Evolutionary conservation across 1,140 invertebrate genomes (phyloP), one percentile per base, ranked within the genome.

Genomic region (Bombus superbus): DNA sequence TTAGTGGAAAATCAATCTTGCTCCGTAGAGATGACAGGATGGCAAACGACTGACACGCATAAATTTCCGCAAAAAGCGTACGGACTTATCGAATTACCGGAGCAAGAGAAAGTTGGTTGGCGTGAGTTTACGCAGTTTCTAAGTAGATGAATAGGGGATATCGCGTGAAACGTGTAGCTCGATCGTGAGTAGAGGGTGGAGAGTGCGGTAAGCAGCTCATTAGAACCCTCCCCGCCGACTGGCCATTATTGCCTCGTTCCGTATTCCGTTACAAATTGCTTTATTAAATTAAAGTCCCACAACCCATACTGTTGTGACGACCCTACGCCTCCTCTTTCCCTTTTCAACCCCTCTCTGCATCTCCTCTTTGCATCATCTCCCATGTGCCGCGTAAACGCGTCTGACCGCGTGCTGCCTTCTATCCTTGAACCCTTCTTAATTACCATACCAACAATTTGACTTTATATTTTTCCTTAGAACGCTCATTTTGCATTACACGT

Each of bases 171-270:
- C 85, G 82, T 83, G 83, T 85, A 86, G 57, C 90, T 66, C 64
- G 82, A 85, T 90, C 81, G 75, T 82, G 80, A n/a, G 90, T 83
- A 77, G 89, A 91, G 91, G 91, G 91, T 89, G 91, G 89, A 93
- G 93, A 93, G 93, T 95, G 94, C 90, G 94, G 94, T 94, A 94
- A 95, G 94, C 94, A 95, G 94, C 94, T 94, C 94, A 94, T 95
- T 95, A 95, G 94, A 94, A 94, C 94, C 94, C 94, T 95, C 93
- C 91, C 93, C 92, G 91, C 93, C 93, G 91, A 93, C 93, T 92
- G 93, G 93, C 94, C 93, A 95, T 94, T 95, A 95, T 94, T 94
- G 94, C 94, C 94, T 94, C 94, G 94, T 95, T 94, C 93, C 91
- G 93, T 95, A 95, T 94, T 95, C 92, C 93, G 94, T 95, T 95